These are phyloP conservation scores for Drepanosiphum platanoidis DNA, from an alignment of 2,888 invertebrate species.

Conservation along the genomic window DNA sequence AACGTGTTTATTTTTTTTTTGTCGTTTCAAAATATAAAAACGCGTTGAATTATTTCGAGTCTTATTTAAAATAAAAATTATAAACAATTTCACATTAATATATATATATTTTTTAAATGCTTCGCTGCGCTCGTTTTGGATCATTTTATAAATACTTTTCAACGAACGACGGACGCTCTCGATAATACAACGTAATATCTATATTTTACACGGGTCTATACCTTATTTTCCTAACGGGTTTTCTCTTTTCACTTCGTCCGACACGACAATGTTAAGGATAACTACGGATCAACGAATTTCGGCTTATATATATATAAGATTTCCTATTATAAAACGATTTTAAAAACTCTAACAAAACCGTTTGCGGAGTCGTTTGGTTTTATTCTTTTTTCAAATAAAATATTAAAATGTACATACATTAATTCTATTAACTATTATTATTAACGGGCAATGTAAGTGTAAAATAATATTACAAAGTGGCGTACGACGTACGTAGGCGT, in stretches of 20 bases:
- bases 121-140: slow-evolving; percentile 7
- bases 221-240: slow-evolving; percentile 19
- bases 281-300: slow-evolving; percentile 34
- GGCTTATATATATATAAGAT: neutral
- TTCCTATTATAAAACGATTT: neutral
- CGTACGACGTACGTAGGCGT: neutral
- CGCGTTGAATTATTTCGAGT: too few species aligned
- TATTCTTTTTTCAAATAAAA: neutral
- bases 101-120: slow-evolving; percentile 24
- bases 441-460: neutral
- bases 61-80: neutral
- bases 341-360: neutral
- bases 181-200: neutral
- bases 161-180: neutral
- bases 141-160: slow-evolving; percentile 16
- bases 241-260: slow-evolving; percentile 47
- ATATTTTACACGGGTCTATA: neutral
- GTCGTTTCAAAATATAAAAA: neutral
- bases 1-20: too few species aligned
- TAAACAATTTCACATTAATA: slow-evolving; percentile 10
- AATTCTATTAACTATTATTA: too few species aligned
- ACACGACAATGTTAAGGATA: neutral
- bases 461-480: neutral
- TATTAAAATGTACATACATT: neutral
- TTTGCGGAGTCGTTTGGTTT: neutral